Evolutionary conservation across 2,797 vertebrate genomes (phyloP).

Genomic region (Orestias chungarensis): DNA sequence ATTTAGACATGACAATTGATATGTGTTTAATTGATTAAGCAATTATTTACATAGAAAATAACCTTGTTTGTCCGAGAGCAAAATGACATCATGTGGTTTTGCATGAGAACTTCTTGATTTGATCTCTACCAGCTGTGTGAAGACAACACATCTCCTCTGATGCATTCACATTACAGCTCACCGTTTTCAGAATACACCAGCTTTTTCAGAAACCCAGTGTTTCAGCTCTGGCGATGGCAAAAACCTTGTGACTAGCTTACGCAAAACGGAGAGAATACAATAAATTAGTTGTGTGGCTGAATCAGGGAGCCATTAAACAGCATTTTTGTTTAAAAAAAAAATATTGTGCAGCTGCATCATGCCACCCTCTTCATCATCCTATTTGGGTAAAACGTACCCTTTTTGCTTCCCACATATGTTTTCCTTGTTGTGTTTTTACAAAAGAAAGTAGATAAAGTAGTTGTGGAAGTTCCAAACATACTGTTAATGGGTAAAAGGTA

Average conservation of each 20-base stretch:
- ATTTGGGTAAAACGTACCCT: background rate
- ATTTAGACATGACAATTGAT: background rate
- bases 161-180: background rate
- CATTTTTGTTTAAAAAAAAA: slow-evolving; percentile 21
- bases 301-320: slow-evolving; percentile 22
- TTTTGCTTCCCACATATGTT: background rate
- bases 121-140: background rate
- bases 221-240: background rate
- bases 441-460: background rate
- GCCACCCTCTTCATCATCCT: slow-evolving; percentile 6
- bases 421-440: background rate
- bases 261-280: slow-evolving; percentile 32
- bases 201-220: slow-evolving; percentile 11
- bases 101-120: background rate
- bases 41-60: too few species aligned
- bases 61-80: background rate
- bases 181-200: background rate
- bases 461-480: slow-evolving; percentile 1
- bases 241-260: slow-evolving; percentile 36
- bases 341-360: slow-evolving; percentile 18
- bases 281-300: slow-evolving; percentile 33
- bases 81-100: background rate
- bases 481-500: background rate
- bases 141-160: background rate
- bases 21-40: background rate